Evolutionary conservation across 2,797 vertebrate genomes (phyloP), one percentile per base, ranked within the genome.

Genomic region (Cercopithecus mitis): DNA sequence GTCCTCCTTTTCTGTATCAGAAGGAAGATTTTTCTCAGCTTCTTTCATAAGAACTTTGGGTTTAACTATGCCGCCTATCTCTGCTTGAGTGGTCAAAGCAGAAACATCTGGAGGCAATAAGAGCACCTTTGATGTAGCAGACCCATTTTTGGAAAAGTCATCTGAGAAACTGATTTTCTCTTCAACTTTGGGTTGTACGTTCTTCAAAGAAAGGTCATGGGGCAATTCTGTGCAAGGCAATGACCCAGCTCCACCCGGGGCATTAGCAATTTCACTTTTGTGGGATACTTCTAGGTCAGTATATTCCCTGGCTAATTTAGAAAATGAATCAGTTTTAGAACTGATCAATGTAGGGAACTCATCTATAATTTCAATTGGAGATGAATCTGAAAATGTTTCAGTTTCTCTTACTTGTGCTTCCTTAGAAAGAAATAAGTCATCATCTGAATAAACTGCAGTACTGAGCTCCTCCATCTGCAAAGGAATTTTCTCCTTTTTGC

Each of bases 381-480:
- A 98, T 33, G 98, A 98, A 72, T 98, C 98, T 79, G 97, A 96
- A 93, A 98, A 96, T 57, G 97, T 98, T 52, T 98, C 97, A 19
- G 83, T 98, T 97, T 98, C 98, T 97, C 93, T 98, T 24, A 81
- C 0, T 97, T 98, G 98, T 95, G 97, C 98, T 95, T 98, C 98
- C 84, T 95, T 94, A 95, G 98, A 97, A 98, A 97, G 89, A 97
- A 98, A 83, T 36, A 91, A 72, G 91, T 89, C 86, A 57, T 98
- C 97, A 92, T 97, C 88, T 89, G 98, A 96, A 84, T 97, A 98
- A 76, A 91, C 39, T 73, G 96, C 19, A 96, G 97, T 85, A 84
- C 64, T 87, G 76, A 99, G 93, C 43, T 98, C 98, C 95, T 99
- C 98, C 98, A 99, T 98, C 22, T 99, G 98, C 92, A 98, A 97